Base-by-base conservation (phyloP, 2,113 vertebrate species). In the Falco punctatus region DNA sequence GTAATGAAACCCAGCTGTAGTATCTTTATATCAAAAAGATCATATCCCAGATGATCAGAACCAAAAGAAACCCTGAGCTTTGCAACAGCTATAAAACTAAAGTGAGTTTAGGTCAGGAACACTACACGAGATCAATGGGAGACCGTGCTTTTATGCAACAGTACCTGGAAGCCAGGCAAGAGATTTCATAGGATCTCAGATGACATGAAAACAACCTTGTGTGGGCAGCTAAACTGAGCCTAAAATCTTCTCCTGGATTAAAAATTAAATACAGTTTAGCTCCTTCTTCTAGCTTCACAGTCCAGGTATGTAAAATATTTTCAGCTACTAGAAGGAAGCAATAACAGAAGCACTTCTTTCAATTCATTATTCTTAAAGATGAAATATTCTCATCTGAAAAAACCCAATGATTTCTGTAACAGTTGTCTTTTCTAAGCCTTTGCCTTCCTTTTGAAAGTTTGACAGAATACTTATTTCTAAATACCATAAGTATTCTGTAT, bases 41-140 rank as follows among this genome's bases (percentile, higher is more conserved):
- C 32, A 26, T 23, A 62, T 5, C 38, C 51, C 30, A 84, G 15
- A 49, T 27, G 49, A 62, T 48, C 38, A 79, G 52, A 79, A 59
- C 13, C 18, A 84, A 44, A 62, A 61, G 57, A 14, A 92, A 27
- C 2, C 11, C 40, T n/a, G 6, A 28, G 4, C 46, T 61, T 13
- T 91, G 30, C 13, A 80, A 49, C 0, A 92, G 58, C 27, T 66
- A 42, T 16, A 27, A 92, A 84, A 42, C 9, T 54, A 52, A 48
- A 69, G 40, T 3, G 32, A 59, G 27, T 64, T 77, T 49, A 46
- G 35, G 22, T 48, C 52, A 88, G 67, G 46, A 85, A 58, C 8
- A 24, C 4, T 38, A 3, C 38, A 27, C 0, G 1, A 67, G 27
- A 74, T 28, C 42, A 62, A 19, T 3, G 32, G 42, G 24, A 86